A percentile compares a stretch with the other conserved stretches of the same genome.
Conservation (phyloP, 2,888 invertebrate genomes). For the Eupithecia abbreviata region DNA sequence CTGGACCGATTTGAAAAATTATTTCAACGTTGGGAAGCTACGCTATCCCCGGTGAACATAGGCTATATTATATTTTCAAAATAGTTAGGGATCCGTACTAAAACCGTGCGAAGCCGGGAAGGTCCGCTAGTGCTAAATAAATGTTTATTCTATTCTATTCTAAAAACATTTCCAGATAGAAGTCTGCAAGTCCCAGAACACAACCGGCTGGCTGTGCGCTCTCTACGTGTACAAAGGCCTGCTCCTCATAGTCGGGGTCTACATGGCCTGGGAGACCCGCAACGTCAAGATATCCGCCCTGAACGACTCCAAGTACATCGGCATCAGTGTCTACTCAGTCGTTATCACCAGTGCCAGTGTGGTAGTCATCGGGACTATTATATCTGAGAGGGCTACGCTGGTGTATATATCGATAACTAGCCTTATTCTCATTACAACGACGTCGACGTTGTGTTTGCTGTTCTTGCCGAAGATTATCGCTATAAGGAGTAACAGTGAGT, state of each 20-base stretch:
- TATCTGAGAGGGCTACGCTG: conserved; percentile 91
- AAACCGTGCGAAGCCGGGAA: too few relatives aligned
- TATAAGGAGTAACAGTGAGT: conserved; percentile 86
- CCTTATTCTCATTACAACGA: conserved; percentile 93
- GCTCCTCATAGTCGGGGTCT: conserved; percentile 93
- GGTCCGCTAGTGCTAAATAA: too few relatives aligned
- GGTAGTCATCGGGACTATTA: conserved; percentile 93
- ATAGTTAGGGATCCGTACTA: too few relatives aligned
- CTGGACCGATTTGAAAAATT: too few relatives aligned
- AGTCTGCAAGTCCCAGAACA: conserved; percentile 93
- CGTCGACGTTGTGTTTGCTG: conserved; percentile 92
- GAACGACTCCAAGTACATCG: conserved; percentile 97
- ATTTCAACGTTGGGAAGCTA: too few relatives aligned
- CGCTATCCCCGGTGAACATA: too few relatives aligned
- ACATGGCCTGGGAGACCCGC: conserved; percentile 98
- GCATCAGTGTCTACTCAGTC: conserved; percentile 95
- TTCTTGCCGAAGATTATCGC: conserved; percentile 94
- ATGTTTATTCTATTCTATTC: too few relatives aligned
- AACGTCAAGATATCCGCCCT: conserved; percentile 95
- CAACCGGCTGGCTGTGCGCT: conserved; percentile 94
- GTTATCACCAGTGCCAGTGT: conserved; percentile 94
- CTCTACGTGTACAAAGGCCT: conserved; percentile 96
- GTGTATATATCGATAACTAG: conserved; percentile 92
- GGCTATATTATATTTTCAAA: too few relatives aligned
- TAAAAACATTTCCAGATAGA: conserved; percentile 88